Evolutionary conservation across 2,113 vertebrate genomes (phyloP).

Genomic region (Candoia aspera): DNA sequence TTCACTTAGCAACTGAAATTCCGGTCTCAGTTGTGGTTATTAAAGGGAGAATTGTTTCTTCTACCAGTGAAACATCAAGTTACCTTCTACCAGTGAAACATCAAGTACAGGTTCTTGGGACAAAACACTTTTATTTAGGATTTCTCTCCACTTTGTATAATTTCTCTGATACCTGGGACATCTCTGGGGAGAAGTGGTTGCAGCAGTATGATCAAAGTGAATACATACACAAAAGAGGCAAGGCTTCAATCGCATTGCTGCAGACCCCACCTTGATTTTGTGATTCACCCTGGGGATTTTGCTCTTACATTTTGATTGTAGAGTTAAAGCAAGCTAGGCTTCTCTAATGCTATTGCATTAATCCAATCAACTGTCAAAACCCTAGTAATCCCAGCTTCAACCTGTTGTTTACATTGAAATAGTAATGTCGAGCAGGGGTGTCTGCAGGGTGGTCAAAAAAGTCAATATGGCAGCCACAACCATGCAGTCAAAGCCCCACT

Average conservation of each 20-base stretch:
- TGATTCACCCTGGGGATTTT: background rate
- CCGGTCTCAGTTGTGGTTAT: too few relatives aligned
- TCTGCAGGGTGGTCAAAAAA: background rate
- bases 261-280: background rate
- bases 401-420: background rate
- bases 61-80: background rate
- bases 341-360: background rate
- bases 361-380: background rate
- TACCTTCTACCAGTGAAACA: too few relatives aligned
- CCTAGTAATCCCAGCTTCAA: background rate
- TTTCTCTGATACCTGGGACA: background rate
- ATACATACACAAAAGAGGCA: background rate
- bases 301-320: background rate
- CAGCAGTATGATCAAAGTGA: background rate
- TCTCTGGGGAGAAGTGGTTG: background rate
- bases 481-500: background rate
- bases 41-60: background rate
- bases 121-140: background rate
- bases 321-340: background rate
- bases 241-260: background rate
- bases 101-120: background rate
- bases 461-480: background rate
- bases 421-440: background rate
- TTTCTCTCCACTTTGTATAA: background rate
- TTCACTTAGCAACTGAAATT: too few relatives aligned